phyloP scores from a whole-genome alignment of 23 tunicate genomes.

The Diplosoma virens region DNA sequence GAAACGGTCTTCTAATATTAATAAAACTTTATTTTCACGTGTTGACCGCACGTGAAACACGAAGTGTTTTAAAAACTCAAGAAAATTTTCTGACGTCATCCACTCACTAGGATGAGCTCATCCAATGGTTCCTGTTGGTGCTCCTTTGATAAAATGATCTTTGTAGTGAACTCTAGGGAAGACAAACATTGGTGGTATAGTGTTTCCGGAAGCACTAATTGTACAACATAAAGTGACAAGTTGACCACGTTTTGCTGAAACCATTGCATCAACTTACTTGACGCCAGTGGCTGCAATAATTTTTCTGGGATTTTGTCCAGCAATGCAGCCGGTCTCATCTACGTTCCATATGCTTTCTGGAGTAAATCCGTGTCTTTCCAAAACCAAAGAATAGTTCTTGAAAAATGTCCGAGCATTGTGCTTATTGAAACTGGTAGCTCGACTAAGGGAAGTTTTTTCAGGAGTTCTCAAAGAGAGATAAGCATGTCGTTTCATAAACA shows the following conservation, averaged over 20 bases:
- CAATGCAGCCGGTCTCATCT: slow-evolving; percentile 27
- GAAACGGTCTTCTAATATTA: no score
- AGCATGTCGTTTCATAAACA: no score
- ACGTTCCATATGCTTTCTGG: slow-evolving; percentile 5
- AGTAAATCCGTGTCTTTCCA: background rate
- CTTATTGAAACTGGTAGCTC: background rate
- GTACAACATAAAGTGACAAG: background rate
- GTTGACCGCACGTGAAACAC: no score
- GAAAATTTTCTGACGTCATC: background rate
- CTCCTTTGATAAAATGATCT: background rate
- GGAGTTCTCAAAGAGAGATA: no score
- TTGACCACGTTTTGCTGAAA: slow-evolving; percentile 26
- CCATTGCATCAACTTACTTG: slow-evolving; percentile 21
- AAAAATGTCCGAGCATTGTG: background rate
- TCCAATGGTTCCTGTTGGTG: background rate
- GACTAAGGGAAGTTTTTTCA: no score
- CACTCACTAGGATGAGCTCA: background rate
- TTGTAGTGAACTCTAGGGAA: background rate
- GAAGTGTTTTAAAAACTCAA: background rate
- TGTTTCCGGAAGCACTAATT: background rate
- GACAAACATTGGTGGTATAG: background rate
- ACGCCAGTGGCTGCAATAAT: background rate
- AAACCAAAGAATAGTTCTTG: background rate
- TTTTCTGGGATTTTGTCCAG: slow-evolving; percentile 2
- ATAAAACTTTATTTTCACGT: no score